Conservation (phyloP, 2,113 vertebrate species). For the Nematolebias whitei region DNA sequence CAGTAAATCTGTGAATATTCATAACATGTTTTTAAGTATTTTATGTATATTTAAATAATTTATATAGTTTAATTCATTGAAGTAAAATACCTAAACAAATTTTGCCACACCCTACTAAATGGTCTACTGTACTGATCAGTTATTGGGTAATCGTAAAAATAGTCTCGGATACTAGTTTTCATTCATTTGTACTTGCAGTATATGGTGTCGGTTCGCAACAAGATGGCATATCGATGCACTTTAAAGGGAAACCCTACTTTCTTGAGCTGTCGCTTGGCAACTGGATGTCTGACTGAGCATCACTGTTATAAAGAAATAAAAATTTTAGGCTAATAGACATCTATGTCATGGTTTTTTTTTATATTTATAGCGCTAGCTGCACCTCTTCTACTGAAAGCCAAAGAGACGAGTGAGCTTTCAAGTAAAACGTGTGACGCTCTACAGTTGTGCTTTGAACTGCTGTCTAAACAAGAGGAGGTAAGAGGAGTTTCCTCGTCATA, state of each 20-base stretch:
- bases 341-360: background rate
- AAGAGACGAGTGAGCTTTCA: constrained; percentile 85
- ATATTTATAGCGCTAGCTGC: constrained; percentile 76
- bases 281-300: background rate
- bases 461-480: constrained; percentile 91
- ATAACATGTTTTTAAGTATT: too few species aligned
- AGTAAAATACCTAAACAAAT: too few species aligned
- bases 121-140: too few species aligned
- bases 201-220: background rate
- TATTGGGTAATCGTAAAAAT: too few species aligned
- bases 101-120: too few species aligned
- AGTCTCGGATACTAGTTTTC: too few species aligned
- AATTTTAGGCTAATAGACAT: background rate
- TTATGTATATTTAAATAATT: too few species aligned
- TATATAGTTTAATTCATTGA: too few species aligned
- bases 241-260: background rate
- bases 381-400: constrained; percentile 85
- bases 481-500: background rate
- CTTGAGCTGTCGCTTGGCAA: background rate
- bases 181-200: too few species aligned
- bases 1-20: too few species aligned
- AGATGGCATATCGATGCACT: background rate
- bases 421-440: constrained; percentile 85
- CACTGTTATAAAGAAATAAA: background rate
- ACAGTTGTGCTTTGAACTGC: constrained; percentile 84